A percentile compares a stretch with the other conserved stretches of the same genome.
Conservation (phyloP, 2,888 invertebrate species). For the Chirona hameri region DNA sequence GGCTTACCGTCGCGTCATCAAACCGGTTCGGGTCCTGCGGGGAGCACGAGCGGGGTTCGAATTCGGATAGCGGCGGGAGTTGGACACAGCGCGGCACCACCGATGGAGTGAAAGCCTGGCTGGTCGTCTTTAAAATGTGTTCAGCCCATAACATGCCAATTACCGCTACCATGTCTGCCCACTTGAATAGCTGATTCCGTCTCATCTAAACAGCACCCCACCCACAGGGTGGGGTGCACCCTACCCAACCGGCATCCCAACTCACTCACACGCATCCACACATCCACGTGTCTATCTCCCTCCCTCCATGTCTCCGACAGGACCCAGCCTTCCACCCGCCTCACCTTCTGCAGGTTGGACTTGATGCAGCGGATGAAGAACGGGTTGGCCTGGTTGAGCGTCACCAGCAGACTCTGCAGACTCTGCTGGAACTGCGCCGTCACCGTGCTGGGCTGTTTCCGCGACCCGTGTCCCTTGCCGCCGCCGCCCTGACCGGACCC, state of each 20-base stretch:
- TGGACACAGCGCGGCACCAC: neutral
- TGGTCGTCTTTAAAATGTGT: too few species aligned
- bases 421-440: slow-evolving; percentile 94
- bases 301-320: too few species aligned
- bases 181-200: too few species aligned
- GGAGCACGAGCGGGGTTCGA: neutral
- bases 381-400: slow-evolving; percentile 81
- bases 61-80: neutral
- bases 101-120: neutral
- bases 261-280: too few species aligned
- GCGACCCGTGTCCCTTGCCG: slow-evolving; percentile 47
- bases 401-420: slow-evolving; percentile 85
- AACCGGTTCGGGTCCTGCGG: slow-evolving; percentile 76
- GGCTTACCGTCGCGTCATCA: slow-evolving; percentile 86
- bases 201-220: too few species aligned
- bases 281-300: too few species aligned
- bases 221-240: too few species aligned
- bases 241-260: too few species aligned
- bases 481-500: slow-evolving; percentile 51
- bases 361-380: slow-evolving; percentile 90
- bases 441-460: slow-evolving; percentile 87
- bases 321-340: slow-evolving; percentile 1
- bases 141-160: too few species aligned
- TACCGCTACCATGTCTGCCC: too few species aligned
- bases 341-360: slow-evolving; percentile 82